Percentiles rank a stretch among this genome's conserved stretches.
Evolutionary conservation across 2,113 vertebrate species (phyloP).

Genomic region (Canis aureus): DNA sequence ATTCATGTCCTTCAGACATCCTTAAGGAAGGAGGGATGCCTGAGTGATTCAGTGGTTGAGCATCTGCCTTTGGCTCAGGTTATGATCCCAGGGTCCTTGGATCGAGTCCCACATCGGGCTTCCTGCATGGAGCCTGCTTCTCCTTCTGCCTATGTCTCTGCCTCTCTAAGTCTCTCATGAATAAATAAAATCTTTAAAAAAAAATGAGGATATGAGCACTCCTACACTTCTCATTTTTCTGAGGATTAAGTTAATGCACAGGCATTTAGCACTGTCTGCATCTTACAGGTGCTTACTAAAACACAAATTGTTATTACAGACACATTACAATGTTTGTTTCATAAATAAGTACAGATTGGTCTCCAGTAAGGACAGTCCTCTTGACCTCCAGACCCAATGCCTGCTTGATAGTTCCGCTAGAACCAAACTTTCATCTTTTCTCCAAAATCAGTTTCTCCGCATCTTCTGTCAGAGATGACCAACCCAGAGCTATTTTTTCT

Average conservation of each 20-base stretch:
- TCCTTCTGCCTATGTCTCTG: too few species aligned
- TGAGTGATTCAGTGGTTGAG: too few species aligned
- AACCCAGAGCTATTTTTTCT: background rate
- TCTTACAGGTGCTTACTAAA: background rate
- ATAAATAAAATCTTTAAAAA: too few species aligned
- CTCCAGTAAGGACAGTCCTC: background rate
- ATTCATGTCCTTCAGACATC: background rate
- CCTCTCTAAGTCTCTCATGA: too few species aligned
- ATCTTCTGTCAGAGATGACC: background rate
- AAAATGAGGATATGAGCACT: background rate
- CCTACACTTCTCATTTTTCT: background rate
- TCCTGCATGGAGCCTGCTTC: too few species aligned
- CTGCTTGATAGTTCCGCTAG: background rate
- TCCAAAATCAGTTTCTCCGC: background rate
- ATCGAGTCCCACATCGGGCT: too few species aligned
- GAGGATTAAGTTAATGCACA: background rate
- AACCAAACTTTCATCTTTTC: background rate
- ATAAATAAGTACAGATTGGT: background rate
- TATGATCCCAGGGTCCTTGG: too few species aligned
- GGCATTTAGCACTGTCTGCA: background rate
- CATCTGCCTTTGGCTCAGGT: too few species aligned
- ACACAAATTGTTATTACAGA: background rate
- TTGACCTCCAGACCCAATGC: background rate
- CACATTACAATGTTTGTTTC: background rate
- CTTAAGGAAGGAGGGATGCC: background rate